Base-by-base conservation (phyloP, 2,888 invertebrate species). In the Drosophila hawaiiensis region DNA sequence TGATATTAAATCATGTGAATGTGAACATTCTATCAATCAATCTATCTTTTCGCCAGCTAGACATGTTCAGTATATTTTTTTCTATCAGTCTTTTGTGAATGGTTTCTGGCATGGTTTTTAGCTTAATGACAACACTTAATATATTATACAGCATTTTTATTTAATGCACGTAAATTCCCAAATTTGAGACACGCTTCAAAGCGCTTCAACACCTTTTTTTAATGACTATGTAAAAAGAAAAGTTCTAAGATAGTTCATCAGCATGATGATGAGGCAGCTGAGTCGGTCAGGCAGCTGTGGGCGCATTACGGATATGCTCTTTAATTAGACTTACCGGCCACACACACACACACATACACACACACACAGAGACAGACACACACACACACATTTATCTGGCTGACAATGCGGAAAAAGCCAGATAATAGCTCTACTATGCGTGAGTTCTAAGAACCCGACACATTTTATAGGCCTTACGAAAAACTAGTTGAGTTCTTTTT, bases 401-500 rank as follows among this genome's bases (percentile, higher is more conserved):
- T 58, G 53, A 66, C 50, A 60, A 82, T 68, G 84, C 80, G 73
- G 86, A 83, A 83, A 84, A 84, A 81, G 19, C 74, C 77, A 58
- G 76, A 82, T 79, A 47, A 25, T 47, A 16, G 25, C 25, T 25
- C 25, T 1, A 59, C 56, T 28, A 50, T 35, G 43, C 22, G 52
- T 68, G 33, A 73, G 77, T 85, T 90, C 90, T 88, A 68, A 85
- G 85, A 85, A 85, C 73, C 78, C 88, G 77, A 60, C 75, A 68
- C 56, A 58, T 73, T 84, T 85, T 75, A 87, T 87, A 84, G 84
- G 72, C 73, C 72, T 78, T 58, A 64, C 61, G 25, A 68, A 83
- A 83, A 87, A 90, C 85, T 73, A 69, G 90, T 90, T 85, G 73
- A 66, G 19, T 58, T 43, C 50, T 71, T 68, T 85, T 87, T 85